Evolutionary conservation across 2,888 invertebrate species (phyloP).

Genomic region (Conistra vaccinii): DNA sequence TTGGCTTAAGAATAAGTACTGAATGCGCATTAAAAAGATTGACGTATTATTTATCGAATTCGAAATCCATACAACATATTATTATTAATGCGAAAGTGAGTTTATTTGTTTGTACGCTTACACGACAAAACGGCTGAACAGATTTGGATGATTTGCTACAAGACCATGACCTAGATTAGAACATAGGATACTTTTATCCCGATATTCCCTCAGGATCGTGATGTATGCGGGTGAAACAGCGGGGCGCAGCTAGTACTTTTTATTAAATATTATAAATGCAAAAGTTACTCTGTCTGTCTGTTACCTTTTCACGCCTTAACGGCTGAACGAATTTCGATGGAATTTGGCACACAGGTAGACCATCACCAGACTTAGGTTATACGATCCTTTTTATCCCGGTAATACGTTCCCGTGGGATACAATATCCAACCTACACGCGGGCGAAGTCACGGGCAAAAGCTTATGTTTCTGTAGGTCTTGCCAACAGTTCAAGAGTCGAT

Average conservation of each 20-base stretch:
- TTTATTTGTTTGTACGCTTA: too few relatives aligned
- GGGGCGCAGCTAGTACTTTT: too few relatives aligned
- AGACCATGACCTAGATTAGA: too few relatives aligned
- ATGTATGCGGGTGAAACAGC: too few relatives aligned
- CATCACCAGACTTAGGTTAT: neutral
- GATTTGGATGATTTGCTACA: too few relatives aligned
- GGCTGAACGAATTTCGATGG: neutral
- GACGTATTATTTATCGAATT: neutral
- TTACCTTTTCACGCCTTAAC: neutral
- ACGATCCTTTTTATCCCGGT: neutral
- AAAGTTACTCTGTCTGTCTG: neutral
- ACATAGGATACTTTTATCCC: too few relatives aligned
- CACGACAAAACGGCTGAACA: too few relatives aligned
- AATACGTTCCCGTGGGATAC: neutral
- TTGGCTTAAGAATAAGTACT: neutral
- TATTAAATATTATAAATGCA: too few relatives aligned
- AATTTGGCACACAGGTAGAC: neutral
- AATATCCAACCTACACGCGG: neutral
- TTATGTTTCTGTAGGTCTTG: neutral
- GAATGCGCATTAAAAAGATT: conserved; percentile 10
- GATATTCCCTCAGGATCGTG: too few relatives aligned
- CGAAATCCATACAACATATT: neutral
- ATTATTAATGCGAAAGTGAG: neutral
- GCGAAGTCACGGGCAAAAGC: neutral
- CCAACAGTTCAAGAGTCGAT: neutral